Evolutionary conservation across 2,797 vertebrate genomes (phyloP).

Genomic region (Chelonia mydas): DNA sequence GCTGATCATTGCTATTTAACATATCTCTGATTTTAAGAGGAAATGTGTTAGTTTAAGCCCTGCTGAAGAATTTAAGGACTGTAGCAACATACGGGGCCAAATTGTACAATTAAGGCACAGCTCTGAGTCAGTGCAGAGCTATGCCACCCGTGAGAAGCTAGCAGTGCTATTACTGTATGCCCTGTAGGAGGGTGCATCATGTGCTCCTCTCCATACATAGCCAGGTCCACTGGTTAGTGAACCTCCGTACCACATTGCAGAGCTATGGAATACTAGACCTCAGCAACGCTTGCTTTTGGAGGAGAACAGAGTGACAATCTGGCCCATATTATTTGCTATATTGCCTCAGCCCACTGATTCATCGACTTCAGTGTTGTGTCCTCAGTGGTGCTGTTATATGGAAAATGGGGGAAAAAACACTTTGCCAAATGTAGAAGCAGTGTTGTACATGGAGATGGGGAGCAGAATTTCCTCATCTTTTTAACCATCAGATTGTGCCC

Average conservation of each 20-base stretch:
- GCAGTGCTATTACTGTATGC: neutral
- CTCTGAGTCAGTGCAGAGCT: neutral
- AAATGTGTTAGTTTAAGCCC: neutral
- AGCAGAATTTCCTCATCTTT: neutral
- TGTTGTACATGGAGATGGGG: neutral
- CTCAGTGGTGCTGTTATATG: neutral
- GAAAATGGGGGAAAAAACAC: neutral
- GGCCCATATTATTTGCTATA: neutral
- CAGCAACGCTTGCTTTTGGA: neutral
- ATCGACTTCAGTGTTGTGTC: neutral
- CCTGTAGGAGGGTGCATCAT: neutral
- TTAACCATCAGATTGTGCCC: neutral
- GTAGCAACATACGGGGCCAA: neutral
- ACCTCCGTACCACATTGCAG: neutral
- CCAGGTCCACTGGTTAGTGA: neutral
- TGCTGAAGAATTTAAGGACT: neutral
- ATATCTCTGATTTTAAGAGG: neutral
- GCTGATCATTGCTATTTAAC: slow-evolving; percentile 42
- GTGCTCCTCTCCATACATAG: neutral
- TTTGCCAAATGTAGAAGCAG: neutral
- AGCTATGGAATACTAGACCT: neutral
- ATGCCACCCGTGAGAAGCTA: neutral
- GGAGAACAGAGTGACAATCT: neutral
- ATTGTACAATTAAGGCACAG: neutral
- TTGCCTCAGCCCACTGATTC: neutral